Evolutionary conservation across 2,888 invertebrate genomes (phyloP).

Genomic region (Orchesella flavescens): DNA sequence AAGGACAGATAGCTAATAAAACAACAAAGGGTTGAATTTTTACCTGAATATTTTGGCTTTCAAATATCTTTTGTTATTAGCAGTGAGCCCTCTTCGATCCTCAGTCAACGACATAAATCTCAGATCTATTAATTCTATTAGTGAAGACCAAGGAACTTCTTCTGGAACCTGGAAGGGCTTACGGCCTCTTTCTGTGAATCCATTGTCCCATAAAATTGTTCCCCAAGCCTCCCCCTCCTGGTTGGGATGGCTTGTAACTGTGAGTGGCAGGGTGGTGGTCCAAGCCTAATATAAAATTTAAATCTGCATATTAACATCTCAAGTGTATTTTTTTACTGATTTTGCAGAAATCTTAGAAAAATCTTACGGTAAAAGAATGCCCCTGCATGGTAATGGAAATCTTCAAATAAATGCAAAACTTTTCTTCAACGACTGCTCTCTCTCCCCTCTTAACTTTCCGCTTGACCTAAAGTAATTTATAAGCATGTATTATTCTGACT

Average conservation of each 20-base stretch:
- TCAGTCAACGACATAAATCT: slow-evolving; percentile 21
- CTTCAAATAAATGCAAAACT: slow-evolving; percentile 51
- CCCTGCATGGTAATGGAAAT: slow-evolving; percentile 18
- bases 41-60: slow-evolving; percentile 37
- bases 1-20: too few species aligned
- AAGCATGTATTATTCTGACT: not conserved
- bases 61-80: slow-evolving; percentile 28
- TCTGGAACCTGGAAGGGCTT: slow-evolving; percentile 36
- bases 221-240: slow-evolving; percentile 52
- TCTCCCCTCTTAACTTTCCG: slow-evolving; percentile 18
- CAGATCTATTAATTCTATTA: slow-evolving; percentile 40
- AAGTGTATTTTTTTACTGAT: too few species aligned
- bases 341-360: too few species aligned
- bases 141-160: slow-evolving; percentile 12
- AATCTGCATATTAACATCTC: too few species aligned
- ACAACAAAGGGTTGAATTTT: too few species aligned
- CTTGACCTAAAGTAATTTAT: too few species aligned
- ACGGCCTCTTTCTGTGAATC: slow-evolving; percentile 26
- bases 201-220: slow-evolving; percentile 56
- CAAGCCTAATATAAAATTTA: slow-evolving; percentile 4
- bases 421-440: slow-evolving; percentile 47
- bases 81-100: slow-evolving; percentile 24
- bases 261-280: slow-evolving; percentile 44
- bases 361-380: not conserved
- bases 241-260: slow-evolving; percentile 51